Conservation (phyloP, 2,797 vertebrate genomes). For the Urophycis tenuis region DNA sequence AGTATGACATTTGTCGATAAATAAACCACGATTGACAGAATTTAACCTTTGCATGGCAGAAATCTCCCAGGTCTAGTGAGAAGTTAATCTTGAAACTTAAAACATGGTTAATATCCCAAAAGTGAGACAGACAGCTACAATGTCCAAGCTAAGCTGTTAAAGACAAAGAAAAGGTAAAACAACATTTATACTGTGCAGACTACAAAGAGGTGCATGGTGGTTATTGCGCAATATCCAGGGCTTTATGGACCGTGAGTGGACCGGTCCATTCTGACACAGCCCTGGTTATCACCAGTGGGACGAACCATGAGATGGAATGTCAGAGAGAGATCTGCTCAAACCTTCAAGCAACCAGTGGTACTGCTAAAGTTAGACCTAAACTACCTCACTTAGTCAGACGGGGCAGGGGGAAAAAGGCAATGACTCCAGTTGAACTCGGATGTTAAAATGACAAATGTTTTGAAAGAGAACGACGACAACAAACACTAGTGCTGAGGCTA, state of each 20-base stretch:
- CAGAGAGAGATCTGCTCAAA: slow-evolving; percentile 14
- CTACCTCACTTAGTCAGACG: slow-evolving; percentile 15
- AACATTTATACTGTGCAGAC: slow-evolving; percentile 9
- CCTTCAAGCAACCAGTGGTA: slow-evolving; percentile 46
- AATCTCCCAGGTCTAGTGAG: neutral
- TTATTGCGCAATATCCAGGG: slow-evolving; percentile 50
- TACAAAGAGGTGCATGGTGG: slow-evolving; percentile 24
- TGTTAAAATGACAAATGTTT: slow-evolving; percentile 27
- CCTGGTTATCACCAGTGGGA: slow-evolving; percentile 48
- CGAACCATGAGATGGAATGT: slow-evolving; percentile 47
- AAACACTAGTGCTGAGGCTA: slow-evolving; percentile 10
- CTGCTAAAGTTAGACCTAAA: slow-evolving; percentile 25
- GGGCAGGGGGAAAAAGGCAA: slow-evolving; percentile 13
- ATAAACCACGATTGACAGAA: neutral
- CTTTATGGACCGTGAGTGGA: slow-evolving; percentile 2
- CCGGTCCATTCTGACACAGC: slow-evolving; percentile 30
- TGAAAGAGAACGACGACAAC: slow-evolving; percentile 20
- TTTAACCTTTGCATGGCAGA: neutral
- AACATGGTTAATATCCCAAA: slow-evolving; percentile 4
- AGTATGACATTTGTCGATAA: neutral
- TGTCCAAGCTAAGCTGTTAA: slow-evolving; percentile 35
- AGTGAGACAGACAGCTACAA: slow-evolving; percentile 26
- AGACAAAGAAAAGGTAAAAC: slow-evolving; percentile 39
- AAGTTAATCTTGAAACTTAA: neutral
- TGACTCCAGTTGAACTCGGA: slow-evolving; percentile 20